Evolutionary conservation across 1,140 invertebrate genomes (phyloP).

Genomic region (Drosophila kurseongensis): DNA sequence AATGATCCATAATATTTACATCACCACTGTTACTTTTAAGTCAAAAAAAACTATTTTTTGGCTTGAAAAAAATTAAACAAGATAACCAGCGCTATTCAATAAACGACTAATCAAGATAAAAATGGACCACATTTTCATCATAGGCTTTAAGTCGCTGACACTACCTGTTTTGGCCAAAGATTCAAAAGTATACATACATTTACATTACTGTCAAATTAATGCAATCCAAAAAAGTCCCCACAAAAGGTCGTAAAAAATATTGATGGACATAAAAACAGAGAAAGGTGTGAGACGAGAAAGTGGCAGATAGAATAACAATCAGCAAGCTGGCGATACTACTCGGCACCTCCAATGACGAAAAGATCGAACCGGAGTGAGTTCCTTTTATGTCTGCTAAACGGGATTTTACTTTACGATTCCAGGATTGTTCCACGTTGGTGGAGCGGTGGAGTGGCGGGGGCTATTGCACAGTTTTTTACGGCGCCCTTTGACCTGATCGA

Average conservation of each 20-base stretch:
- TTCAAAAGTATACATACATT: conserved; percentile 4
- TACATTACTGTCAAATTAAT: background rate
- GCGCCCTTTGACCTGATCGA: conserved; percentile 60
- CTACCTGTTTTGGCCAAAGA: conserved; percentile 1
- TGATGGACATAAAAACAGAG: conserved; percentile 13
- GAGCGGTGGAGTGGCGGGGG: conserved; percentile 56
- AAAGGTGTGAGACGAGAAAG: background rate
- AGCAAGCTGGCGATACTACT: conserved; percentile 32
- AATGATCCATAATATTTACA: no score
- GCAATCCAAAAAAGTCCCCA: background rate
- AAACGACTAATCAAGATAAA: no score
- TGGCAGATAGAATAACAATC: conserved; percentile 1
- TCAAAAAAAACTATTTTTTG: background rate
- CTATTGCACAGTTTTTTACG: conserved; percentile 24
- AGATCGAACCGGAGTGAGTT: conserved; percentile 9
- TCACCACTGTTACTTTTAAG: background rate
- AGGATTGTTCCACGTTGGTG: conserved; percentile 58
- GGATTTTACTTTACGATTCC: background rate
- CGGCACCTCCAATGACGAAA: background rate
- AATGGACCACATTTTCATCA: background rate
- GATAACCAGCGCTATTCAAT: no score
- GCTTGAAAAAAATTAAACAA: background rate
- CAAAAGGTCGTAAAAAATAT: background rate
- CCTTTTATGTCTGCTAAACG: background rate
- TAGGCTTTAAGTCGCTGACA: background rate